These are phyloP conservation scores for Nomada hirtipes DNA, from an alignment of 2,888 invertebrate genomes.

Conservation along the genomic window DNA sequence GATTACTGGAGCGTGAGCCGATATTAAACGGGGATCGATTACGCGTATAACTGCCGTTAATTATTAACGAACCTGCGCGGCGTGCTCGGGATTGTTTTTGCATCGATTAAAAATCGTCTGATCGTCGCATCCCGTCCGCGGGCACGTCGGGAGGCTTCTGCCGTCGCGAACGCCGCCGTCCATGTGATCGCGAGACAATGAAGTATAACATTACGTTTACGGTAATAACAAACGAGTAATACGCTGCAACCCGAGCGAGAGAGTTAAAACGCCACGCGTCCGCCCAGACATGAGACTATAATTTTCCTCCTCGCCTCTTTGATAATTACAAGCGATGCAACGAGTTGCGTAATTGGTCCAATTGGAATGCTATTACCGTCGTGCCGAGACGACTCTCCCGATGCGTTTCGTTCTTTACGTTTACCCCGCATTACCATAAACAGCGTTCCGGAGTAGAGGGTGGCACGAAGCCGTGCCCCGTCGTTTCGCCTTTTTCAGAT, in stretches of 20 bases:
- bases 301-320: conserved; percentile 54
- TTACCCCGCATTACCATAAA: conserved; percentile 19
- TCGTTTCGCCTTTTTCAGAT: background rate
- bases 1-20: conserved; percentile 21
- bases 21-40: conserved; percentile 49
- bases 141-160: background rate
- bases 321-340: conserved; percentile 54
- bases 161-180: background rate
- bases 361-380: conserved; percentile 30
- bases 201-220: conserved; percentile 38
- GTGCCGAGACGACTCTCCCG: background rate
- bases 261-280: conserved; percentile 45
- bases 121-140: background rate
- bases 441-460: background rate
- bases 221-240: conserved; percentile 44
- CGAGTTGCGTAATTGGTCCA: conserved; percentile 57
- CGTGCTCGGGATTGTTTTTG: conserved; percentile 23
- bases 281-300: conserved; percentile 6
- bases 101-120: conserved; percentile 8
- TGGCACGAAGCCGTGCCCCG: background rate
- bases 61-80: conserved; percentile 12
- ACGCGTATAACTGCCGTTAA: conserved; percentile 51
- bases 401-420: background rate
- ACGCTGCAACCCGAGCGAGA: conserved; percentile 35
- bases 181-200: conserved; percentile 5